Percentiles rank a stretch among this genome's conserved stretches.
phyloP scores from a whole-genome alignment of 2,113 vertebrate genomes.

The Crotophaga sulcirostris region DNA sequence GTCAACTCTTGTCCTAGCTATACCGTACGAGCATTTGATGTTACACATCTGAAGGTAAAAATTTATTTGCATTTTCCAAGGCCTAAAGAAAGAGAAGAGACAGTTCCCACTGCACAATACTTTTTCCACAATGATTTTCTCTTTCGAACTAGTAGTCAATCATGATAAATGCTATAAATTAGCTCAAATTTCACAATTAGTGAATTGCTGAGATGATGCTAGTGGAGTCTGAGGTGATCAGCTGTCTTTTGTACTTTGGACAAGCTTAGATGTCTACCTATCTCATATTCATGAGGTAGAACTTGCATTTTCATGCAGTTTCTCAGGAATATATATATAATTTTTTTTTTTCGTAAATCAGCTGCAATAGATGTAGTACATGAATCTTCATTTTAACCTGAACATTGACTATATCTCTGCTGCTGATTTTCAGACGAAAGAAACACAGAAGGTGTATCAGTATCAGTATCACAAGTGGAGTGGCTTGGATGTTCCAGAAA shows the following conservation, averaged over 20 bases:
- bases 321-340: not conserved
- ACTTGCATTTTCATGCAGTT: not conserved
- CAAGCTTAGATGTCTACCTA: not conserved
- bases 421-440: constrained; percentile 83
- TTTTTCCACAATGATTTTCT: not conserved
- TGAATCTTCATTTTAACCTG: not conserved
- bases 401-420: not conserved
- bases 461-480: constrained; percentile 88
- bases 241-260: not conserved
- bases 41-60: constrained; percentile 87
- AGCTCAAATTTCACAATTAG: not conserved
- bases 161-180: not conserved
- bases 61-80: not conserved
- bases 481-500: constrained; percentile 76
- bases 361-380: not conserved
- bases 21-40: constrained; percentile 79
- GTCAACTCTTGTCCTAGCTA: constrained; percentile 67
- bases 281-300: not conserved
- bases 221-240: not conserved
- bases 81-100: not conserved
- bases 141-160: not conserved
- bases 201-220: not conserved
- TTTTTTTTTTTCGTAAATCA: not conserved
- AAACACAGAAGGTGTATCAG: constrained; percentile 81
- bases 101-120: not conserved